Evolutionary conservation across 2,888 invertebrate species (phyloP).

Genomic region (Rhaphigaster nebulosa): DNA sequence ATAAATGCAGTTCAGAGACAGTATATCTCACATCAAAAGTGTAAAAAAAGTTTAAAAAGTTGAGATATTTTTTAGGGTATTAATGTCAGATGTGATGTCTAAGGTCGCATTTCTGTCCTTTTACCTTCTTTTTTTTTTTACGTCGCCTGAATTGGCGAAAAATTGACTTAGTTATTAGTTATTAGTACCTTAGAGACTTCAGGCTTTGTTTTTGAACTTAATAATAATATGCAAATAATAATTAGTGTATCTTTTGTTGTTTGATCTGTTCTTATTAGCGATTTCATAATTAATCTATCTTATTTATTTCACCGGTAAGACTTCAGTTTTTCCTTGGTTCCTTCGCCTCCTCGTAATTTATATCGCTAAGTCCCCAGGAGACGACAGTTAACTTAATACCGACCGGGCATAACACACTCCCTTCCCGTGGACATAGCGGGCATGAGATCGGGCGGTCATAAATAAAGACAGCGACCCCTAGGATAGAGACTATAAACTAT

Average conservation of each 20-base stretch:
- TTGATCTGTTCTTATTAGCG: too few relatives aligned
- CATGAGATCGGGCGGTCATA: neutral
- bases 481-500: constrained; percentile 15
- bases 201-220: neutral
- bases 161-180: too few relatives aligned
- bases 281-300: neutral
- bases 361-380: neutral
- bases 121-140: too few relatives aligned
- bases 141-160: too few relatives aligned
- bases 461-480: neutral
- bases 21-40: too few relatives aligned
- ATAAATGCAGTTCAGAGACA: too few relatives aligned
- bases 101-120: too few relatives aligned
- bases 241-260: neutral
- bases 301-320: neutral
- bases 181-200: too few relatives aligned
- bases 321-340: neutral
- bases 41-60: too few relatives aligned
- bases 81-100: too few relatives aligned
- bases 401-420: neutral
- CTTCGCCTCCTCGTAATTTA: neutral
- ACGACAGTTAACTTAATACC: neutral
- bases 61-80: too few relatives aligned
- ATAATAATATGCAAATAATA: neutral
- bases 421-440: neutral